These are phyloP conservation scores for Cinclus mexicanus DNA, from an alignment of 2,113 vertebrate genomes.

Conservation along the genomic window DNA sequence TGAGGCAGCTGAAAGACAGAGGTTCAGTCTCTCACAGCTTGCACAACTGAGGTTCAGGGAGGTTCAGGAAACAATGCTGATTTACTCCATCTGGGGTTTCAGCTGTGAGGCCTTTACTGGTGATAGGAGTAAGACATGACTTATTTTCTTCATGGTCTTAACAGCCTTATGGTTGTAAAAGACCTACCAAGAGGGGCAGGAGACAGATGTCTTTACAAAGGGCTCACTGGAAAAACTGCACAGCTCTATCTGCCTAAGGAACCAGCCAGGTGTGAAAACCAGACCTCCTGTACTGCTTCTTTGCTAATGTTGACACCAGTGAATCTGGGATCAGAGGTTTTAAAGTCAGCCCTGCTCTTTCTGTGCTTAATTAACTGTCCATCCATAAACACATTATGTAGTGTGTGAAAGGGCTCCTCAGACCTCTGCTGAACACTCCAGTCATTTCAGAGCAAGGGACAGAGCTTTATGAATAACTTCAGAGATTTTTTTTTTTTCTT, in stretches of 20 bases:
- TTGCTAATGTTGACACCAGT: not conserved
- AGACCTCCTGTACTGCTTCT: not conserved
- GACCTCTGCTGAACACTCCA: not conserved
- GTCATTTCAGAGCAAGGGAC: not conserved
- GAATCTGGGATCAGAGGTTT: conserved; percentile 11
- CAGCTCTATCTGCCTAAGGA: not conserved
- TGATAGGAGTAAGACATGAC: not conserved
- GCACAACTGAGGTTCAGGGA: not conserved
- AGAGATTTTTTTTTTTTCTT: not conserved
- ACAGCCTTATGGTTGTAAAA: not conserved
- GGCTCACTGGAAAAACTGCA: not conserved
- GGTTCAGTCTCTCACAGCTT: not conserved
- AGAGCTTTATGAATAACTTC: not conserved
- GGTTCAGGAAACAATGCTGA: not conserved
- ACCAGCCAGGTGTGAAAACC: conserved; percentile 22
- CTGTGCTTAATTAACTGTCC: conserved; percentile 19
- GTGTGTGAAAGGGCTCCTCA: not conserved
- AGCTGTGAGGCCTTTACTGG: not conserved
- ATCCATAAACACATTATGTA: not conserved
- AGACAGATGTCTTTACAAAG: not conserved
- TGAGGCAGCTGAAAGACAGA: not conserved
- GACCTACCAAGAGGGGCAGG: not conserved
- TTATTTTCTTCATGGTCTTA: not conserved
- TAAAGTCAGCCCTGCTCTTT: not conserved
- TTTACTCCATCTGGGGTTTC: not conserved